These are phyloP conservation scores for Heliconius hortense DNA, from an alignment of 2,888 invertebrate genomes.

Conservation along the genomic window DNA sequence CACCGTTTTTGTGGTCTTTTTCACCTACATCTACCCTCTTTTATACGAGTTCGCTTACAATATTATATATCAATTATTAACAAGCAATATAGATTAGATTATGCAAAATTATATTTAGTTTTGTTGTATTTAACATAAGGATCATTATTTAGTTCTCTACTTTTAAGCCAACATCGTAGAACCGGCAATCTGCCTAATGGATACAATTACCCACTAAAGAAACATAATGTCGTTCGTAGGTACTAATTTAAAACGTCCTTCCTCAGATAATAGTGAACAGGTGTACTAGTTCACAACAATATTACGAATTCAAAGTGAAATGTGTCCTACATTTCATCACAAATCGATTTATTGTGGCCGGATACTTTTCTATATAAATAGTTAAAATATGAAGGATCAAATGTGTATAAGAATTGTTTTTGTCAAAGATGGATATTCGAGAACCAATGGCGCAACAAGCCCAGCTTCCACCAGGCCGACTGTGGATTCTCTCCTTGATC, in stretches of 20 bases:
- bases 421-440: conserved; percentile 64
- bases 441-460: conserved; percentile 75
- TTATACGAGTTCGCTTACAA: not conserved
- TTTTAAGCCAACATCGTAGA: conserved; percentile 10
- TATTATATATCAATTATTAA: not conserved
- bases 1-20: too few species aligned
- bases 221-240: not conserved
- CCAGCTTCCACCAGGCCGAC: conserved; percentile 85
- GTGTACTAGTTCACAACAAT: conserved; percentile 8
- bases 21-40: too few species aligned
- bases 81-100: not conserved
- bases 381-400: conserved; percentile 16
- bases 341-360: not conserved
- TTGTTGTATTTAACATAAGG: not conserved
- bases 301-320: not conserved
- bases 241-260: conserved; percentile 20
- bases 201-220: conserved; percentile 20
- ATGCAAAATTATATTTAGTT: not conserved
- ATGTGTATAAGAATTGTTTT: conserved; percentile 10
- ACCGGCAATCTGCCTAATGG: not conserved
- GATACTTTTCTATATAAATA: not conserved
- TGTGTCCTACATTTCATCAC: conserved; percentile 1
- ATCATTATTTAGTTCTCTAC: not conserved
- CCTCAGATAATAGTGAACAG: conserved; percentile 1
- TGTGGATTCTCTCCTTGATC: conserved; percentile 94